phyloP scores from a whole-genome alignment of 2,797 vertebrate species.

The Lophotriccus pileatus region DNA sequence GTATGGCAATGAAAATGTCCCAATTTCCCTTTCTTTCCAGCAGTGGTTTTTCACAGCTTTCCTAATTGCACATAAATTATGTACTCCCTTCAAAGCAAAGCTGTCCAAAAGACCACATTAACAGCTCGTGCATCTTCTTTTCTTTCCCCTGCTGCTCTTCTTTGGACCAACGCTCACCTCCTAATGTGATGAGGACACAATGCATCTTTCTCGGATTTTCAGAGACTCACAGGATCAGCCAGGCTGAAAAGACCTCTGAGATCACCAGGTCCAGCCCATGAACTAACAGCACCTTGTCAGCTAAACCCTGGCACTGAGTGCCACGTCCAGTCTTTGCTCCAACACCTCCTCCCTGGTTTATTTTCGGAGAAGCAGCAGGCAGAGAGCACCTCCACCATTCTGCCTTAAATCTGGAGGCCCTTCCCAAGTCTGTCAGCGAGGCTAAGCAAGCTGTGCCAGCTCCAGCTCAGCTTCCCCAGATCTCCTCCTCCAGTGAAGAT shows the following conservation, averaged over 20 bases:
- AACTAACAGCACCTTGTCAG: not conserved
- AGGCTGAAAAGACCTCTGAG: not conserved
- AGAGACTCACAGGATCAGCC: not conserved
- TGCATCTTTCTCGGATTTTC: not conserved
- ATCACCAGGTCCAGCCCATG: not conserved
- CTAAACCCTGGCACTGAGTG: not conserved
- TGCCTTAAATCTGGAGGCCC: not conserved
- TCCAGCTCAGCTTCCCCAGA: not conserved
- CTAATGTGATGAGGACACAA: conserved; percentile 8
- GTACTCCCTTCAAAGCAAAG: conserved; percentile 43
- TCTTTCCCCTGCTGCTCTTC: conserved; percentile 56
- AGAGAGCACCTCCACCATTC: not conserved
- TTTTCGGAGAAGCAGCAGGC: not conserved
- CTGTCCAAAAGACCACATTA: conserved; percentile 48
- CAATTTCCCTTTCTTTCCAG: conserved; percentile 37
- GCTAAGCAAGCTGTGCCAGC: not conserved
- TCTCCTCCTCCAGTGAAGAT: not conserved
- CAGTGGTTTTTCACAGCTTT: conserved; percentile 52
- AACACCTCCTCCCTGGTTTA: not conserved
- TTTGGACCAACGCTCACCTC: conserved; percentile 44
- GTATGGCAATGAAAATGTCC: conserved; percentile 22
- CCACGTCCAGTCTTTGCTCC: not conserved
- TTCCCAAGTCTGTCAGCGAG: not conserved
- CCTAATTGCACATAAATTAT: conserved; percentile 62
- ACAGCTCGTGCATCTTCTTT: conserved; percentile 47